Percentiles rank a stretch among this genome's conserved stretches.
These are phyloP conservation scores for Tetramorium bicarinatum DNA, from an alignment of 2,888 invertebrate genomes.

Conservation along the genomic window DNA sequence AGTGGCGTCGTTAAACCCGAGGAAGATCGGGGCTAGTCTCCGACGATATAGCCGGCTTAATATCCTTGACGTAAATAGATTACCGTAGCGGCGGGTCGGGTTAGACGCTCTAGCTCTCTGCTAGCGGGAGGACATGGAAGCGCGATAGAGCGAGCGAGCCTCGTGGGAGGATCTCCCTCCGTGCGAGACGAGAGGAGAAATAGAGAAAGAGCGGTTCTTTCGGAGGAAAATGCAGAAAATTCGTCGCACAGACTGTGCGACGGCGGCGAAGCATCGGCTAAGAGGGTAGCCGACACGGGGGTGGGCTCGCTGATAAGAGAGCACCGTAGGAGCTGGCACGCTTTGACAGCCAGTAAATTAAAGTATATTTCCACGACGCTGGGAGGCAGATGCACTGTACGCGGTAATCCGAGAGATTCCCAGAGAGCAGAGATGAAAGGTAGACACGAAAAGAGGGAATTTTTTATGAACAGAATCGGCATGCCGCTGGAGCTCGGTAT, in stretches of 20 bases:
- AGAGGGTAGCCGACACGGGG: conserved; percentile 57
- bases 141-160: conserved; percentile 56
- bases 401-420: conserved; percentile 73
- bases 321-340: conserved; percentile 72
- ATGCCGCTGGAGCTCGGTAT: conserved; percentile 53
- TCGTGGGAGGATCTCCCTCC: conserved; percentile 18
- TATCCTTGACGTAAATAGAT: conserved; percentile 75
- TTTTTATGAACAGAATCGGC: conserved; percentile 74
- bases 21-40: conserved; percentile 71
- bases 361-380: conserved; percentile 75
- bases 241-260: conserved; percentile 61
- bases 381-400: conserved; percentile 72
- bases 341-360: conserved; percentile 77
- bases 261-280: conserved; percentile 34
- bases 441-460: conserved; percentile 72
- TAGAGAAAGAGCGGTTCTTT: conserved; percentile 47
- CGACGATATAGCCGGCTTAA: conserved; percentile 69
- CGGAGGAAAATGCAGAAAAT: conserved; percentile 70
- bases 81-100: conserved; percentile 61
- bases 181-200: conserved; percentile 3
- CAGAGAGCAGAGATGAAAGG: conserved; percentile 70
- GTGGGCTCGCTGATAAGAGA: conserved; percentile 70
- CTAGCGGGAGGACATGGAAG: conserved; percentile 49
- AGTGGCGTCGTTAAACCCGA: conserved; percentile 58
- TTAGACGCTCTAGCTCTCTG: conserved; percentile 37